Conservation (phyloP, 1,140 invertebrate species). For the Varroa destructor region DNA sequence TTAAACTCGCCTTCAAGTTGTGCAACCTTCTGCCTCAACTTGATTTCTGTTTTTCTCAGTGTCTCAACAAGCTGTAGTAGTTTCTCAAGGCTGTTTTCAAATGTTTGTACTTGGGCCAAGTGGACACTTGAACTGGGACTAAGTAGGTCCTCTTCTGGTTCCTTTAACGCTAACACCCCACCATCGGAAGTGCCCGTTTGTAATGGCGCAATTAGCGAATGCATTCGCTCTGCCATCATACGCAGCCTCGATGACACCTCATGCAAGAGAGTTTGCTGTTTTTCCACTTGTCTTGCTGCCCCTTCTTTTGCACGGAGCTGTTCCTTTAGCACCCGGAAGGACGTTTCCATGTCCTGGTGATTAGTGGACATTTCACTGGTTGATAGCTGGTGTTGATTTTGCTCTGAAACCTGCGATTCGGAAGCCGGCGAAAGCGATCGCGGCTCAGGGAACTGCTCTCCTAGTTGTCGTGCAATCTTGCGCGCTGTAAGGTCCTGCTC, state of each 20-base stretch:
- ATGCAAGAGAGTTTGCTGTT: constrained; percentile 10
- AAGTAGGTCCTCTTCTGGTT: constrained; percentile 21
- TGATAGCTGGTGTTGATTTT: too few species aligned
- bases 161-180: background rate
- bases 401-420: background rate
- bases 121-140: constrained; percentile 16
- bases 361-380: background rate
- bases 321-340: constrained; percentile 19
- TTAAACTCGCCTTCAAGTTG: constrained; percentile 2
- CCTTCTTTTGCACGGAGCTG: constrained; percentile 19
- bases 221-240: constrained; percentile 8
- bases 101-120: background rate
- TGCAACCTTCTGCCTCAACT: background rate
- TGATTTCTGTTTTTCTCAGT: background rate
- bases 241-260: constrained; percentile 5
- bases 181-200: background rate
- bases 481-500: constrained; percentile 14
- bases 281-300: constrained; percentile 9
- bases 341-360: constrained; percentile 13
- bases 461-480: background rate
- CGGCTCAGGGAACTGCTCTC: background rate
- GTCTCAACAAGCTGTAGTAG: background rate
- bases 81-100: constrained; percentile 18
- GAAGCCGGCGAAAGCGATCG: constrained; percentile 24
- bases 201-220: background rate